Percentiles rank a stretch among this genome's conserved stretches.
Conservation (phyloP, 92 coral and sea anemone species). For the Epizoanthus ramosus region DNA sequence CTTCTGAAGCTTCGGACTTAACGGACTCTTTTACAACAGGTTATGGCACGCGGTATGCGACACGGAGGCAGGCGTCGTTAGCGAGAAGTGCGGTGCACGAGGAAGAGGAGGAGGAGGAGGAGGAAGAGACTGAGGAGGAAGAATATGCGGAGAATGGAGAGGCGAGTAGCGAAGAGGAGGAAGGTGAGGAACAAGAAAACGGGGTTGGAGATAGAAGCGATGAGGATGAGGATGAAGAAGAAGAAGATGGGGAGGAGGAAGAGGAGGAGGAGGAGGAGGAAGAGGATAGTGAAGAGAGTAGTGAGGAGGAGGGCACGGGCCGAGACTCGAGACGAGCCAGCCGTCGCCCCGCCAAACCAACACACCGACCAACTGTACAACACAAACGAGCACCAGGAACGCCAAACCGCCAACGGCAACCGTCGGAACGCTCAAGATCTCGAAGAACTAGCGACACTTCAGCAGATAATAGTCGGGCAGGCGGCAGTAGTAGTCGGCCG, state of each 20-base stretch:
- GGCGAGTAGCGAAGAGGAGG: slow-evolving; percentile 46
- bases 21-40: slow-evolving; percentile 21
- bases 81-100: slow-evolving; percentile 38
- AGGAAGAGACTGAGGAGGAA: slow-evolving; percentile 28
- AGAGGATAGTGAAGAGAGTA: slow-evolving; percentile 57
- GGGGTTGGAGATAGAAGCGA: slow-evolving; percentile 51
- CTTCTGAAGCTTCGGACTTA: slow-evolving; percentile 33
- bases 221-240: slow-evolving; percentile 57
- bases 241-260: slow-evolving; percentile 61
- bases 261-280: slow-evolving; percentile 73
- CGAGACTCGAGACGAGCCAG: slow-evolving; percentile 52
- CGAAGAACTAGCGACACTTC: slow-evolving; percentile 52
- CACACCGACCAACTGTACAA: slow-evolving; percentile 78
- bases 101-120: slow-evolving; percentile 58
- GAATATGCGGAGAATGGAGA: slow-evolving; percentile 56
- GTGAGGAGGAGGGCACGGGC: slow-evolving; percentile 61
- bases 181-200: slow-evolving; percentile 43
- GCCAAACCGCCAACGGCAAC: slow-evolving; percentile 33
- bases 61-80: slow-evolving; percentile 78
- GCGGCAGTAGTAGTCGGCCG: slow-evolving; percentile 24
- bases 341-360: slow-evolving; percentile 75
- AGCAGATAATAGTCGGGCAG: slow-evolving; percentile 27
- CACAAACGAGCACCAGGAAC: slow-evolving; percentile 22
- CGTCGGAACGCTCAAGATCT: slow-evolving; percentile 35
- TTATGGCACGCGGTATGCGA: slow-evolving; percentile 79